Evolutionary conservation across 2,113 vertebrate species (phyloP).

Genomic region (Poecile atricapillus): DNA sequence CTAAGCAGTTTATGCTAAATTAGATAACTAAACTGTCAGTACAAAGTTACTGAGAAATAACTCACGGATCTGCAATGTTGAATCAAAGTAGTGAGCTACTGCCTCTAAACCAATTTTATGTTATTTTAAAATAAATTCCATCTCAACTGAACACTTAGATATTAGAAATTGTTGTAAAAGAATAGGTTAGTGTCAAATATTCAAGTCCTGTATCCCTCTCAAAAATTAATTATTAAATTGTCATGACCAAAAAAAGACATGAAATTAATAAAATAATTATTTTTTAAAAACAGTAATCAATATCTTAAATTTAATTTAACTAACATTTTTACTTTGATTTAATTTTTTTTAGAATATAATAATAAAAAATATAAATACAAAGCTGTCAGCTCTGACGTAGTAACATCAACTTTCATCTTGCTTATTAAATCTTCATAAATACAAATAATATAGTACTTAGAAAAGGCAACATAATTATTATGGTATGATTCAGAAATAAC

Average conservation of each 20-base stretch:
- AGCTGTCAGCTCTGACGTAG: neutral
- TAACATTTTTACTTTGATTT: neutral
- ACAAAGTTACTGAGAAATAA: neutral
- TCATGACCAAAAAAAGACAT: neutral
- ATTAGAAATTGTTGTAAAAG: neutral
- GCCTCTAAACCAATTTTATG: neutral
- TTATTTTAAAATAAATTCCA: neutral
- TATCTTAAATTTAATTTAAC: neutral
- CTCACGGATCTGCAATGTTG: neutral
- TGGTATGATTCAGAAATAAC: neutral
- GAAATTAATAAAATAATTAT: neutral
- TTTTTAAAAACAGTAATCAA: neutral
- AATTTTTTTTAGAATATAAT: neutral
- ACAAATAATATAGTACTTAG: neutral
- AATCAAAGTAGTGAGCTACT: neutral
- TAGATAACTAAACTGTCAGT: accelerated
- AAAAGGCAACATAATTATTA: neutral
- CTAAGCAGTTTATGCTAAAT: neutral
- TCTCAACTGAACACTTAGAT: neutral
- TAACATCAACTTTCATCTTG: neutral
- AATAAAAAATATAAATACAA: neutral
- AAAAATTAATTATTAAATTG: neutral
- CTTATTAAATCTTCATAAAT: neutral
- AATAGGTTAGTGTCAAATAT: neutral
- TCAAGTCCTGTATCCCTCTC: neutral